Conservation (phyloP, 2,888 invertebrate species). For the Palloptera scutellata region DNA sequence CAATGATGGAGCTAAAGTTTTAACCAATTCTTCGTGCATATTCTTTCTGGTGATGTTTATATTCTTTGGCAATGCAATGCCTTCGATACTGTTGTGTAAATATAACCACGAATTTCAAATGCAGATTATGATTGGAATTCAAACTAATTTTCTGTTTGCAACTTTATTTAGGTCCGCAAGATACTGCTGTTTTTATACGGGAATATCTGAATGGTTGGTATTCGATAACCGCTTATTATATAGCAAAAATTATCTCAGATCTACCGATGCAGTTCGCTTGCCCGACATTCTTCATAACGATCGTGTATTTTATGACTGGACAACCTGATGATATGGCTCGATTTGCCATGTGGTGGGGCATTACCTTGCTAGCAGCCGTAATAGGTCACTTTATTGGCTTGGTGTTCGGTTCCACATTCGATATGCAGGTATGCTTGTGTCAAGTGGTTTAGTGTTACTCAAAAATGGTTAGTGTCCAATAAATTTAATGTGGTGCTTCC, state of each 20-base stretch:
- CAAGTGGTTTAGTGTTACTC: not conserved
- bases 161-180: constrained; percentile 73
- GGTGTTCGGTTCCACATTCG: constrained; percentile 75
- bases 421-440: constrained; percentile 68
- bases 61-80: constrained; percentile 91
- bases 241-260: constrained; percentile 80
- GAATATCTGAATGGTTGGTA: constrained; percentile 92
- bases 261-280: constrained; percentile 81
- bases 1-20: constrained; percentile 78
- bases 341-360: constrained; percentile 65
- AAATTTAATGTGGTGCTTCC: not conserved
- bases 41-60: constrained; percentile 92
- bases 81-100: constrained; percentile 88
- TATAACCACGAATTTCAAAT: constrained; percentile 46
- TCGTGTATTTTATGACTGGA: constrained; percentile 81
- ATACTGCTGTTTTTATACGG: constrained; percentile 78
- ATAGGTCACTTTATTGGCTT: constrained; percentile 81
- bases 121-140: not conserved
- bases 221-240: constrained; percentile 79
- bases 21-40: constrained; percentile 86
- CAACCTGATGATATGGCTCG: constrained; percentile 65
- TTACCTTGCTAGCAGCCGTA: constrained; percentile 74
- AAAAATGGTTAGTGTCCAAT: not conserved
- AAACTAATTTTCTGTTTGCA: not conserved
- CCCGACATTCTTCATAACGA: constrained; percentile 75